Base-by-base conservation (phyloP, 1,140 invertebrate species). In the Drosophila serrata region DNA sequence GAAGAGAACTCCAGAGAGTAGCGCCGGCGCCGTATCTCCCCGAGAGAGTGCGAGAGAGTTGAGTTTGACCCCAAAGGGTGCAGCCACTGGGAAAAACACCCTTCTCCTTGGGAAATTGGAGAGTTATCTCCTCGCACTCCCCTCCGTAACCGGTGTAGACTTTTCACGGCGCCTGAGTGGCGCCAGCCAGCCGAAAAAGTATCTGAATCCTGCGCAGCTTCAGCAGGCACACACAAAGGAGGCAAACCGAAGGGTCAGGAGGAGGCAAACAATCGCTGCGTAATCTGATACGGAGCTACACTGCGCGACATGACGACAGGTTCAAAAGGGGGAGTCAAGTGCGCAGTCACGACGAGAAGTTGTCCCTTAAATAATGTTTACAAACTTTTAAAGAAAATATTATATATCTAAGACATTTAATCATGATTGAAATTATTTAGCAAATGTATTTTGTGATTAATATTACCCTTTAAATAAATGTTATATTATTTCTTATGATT, bases 161-260 rank as follows among this genome's bases (percentile, higher is more conserved):
- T 75, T 74, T 60, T 24, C 40, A 85, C 45, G 53, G 67, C 75
- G 81, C 49, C 82, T 69, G 64, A 82, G 63, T 73, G 84, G 73
- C 81, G 84, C 81, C 80, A 78, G 60, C 48, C 73, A 64, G 55
- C 49, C 49, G 19, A 42, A 64, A 63, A 82, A 81, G 45, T 78
- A 70, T 31, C 53, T 39, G 46, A 63, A 79, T 68, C 67, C 63
- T 90, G 85, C 85, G 85, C 85, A 88, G 74, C 74, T 75, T 79
- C 69, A 68, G 55, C 33, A 19, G 68, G 15, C 35, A n/a, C 0
- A 19, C 17, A 51, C 19, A n/a, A 27, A 31, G 62, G 37, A 61
- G 35, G 13, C 45, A 12, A 53, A 22, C 0, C 13, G 31, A 37
- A 60, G 24, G n/a, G 35, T 35, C 37, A 53, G 22, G 35, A 22